Percentiles rank a stretch among this genome's conserved stretches.
Conservation (phyloP, 2,888 invertebrate genomes). For the Plebejus argus region DNA sequence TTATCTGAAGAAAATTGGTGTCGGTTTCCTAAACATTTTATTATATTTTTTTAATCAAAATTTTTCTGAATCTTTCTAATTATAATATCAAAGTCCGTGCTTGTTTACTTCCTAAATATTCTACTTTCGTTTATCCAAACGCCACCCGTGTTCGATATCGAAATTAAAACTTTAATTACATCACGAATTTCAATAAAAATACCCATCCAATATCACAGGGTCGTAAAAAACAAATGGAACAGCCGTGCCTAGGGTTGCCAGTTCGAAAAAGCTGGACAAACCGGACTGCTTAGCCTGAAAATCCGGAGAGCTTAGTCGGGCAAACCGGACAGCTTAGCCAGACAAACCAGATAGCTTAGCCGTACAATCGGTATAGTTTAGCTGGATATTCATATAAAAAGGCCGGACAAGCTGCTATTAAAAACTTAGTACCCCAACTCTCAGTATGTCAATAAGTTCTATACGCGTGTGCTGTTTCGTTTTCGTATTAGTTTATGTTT, state of each 20-base stretch:
- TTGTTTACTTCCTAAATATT: not conserved
- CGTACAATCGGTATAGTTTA: no score
- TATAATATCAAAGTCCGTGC: no score
- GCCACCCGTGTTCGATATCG: not conserved
- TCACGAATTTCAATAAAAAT: slow-evolving; percentile 21
- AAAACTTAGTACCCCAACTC: not conserved
- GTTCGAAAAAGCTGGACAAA: not conserved
- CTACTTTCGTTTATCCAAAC: not conserved
- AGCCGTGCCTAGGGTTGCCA: not conserved
- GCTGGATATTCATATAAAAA: not conserved
- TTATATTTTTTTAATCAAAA: no score
- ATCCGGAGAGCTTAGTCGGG: not conserved
- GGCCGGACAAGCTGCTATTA: not conserved
- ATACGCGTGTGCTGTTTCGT: no score
- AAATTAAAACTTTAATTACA: slow-evolving; percentile 13
- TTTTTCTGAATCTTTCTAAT: no score
- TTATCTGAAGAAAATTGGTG: no score
- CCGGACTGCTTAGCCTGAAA: no score
- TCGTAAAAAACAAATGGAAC: slow-evolving; percentile 14
- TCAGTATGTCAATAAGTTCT: not conserved
- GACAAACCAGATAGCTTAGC: not conserved
- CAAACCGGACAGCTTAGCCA: not conserved
- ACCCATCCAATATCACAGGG: slow-evolving; percentile 16
- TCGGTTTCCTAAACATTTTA: no score
- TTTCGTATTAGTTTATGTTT: no score